Base-by-base conservation (phyloP, 1,140 invertebrate genomes). In the Trichomalopsis sarcophagae region DNA sequence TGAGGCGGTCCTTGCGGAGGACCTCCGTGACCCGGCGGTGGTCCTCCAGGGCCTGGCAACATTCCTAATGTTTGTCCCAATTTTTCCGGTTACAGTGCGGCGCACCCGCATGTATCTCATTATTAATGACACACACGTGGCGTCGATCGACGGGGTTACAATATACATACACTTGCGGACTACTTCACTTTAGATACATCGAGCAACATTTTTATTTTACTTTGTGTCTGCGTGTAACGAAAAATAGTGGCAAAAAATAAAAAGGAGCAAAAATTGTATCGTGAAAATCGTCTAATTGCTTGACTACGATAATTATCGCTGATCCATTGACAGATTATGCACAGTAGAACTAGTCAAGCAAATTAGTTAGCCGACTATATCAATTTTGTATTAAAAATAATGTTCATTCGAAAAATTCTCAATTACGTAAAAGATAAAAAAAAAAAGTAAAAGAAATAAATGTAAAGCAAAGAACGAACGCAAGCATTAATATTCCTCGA, bases 1-100 rank as follows among this genome's bases (percentile, higher is more conserved):
- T 94, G 94, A 78, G 94, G 94, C 47, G 94, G 94, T 81, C 94
- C 92, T 74, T 94, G 94, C 17, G 95, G 95, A 62, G 94, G 95
- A n/a, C 94, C 94, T 84, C 94, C 93, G 73, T 94, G 93, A 79
- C 92, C 95, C 86, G 95, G 95, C 62, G 95, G 95, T n/a, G 95
- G 93, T 30, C 95, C 94, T 81, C 94, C 93, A 21, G 94, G 94
- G 84, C 94, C 95, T 84, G 94, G 92, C 27, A 94, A 94, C 86
- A 94, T 90, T 84, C 87, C 91, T 91, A 36, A 88, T 90, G 44
- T 79, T 84, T 84, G 55, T 84, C 44, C 73, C 73, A 69, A 76
- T 44, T 40, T 87, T 62, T 84, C 84, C 84, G 78, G 71, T 68
- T 85, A 81, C 79, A 81, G 84, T 81, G 21, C 55, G 55, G 17